These are phyloP conservation scores for Drosophila baimaii DNA, from an alignment of 1,140 invertebrate species.

Conservation along the genomic window DNA sequence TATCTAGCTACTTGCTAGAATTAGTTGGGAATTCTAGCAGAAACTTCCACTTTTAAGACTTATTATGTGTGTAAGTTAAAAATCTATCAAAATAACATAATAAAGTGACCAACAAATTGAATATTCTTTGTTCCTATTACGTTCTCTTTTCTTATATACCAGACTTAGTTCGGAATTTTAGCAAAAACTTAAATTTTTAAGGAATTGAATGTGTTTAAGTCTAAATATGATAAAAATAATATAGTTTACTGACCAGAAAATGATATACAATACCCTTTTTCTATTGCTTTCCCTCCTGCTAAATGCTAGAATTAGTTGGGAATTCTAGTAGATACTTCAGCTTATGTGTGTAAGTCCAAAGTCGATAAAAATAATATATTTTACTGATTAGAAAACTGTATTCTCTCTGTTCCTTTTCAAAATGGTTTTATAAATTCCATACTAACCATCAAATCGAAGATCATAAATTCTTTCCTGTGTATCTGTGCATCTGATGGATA, in stretches of 20 bases:
- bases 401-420: too few relatives aligned
- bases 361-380: neutral
- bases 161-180: too few relatives aligned
- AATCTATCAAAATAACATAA: neutral
- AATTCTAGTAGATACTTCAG: neutral
- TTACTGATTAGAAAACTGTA: neutral
- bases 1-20: too few relatives aligned
- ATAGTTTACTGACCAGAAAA: too few relatives aligned
- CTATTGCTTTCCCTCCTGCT: too few relatives aligned
- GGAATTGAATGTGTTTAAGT: too few relatives aligned
- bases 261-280: too few relatives aligned
- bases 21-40: neutral
- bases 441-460: neutral
- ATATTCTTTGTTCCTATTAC: neutral
- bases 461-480: neutral
- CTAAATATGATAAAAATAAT: too few relatives aligned
- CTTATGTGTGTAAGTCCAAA: too few relatives aligned
- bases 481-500: slow-evolving; percentile 33
- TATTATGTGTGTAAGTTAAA: neutral
- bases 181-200: too few relatives aligned
- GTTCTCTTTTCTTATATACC: too few relatives aligned
- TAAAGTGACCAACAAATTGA: neutral
- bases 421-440: too few relatives aligned
- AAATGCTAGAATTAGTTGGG: neutral
- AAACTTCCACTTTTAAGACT: neutral